Base-by-base conservation (phyloP, 2,888 invertebrate species). In the Penaeus monodon region DNA sequence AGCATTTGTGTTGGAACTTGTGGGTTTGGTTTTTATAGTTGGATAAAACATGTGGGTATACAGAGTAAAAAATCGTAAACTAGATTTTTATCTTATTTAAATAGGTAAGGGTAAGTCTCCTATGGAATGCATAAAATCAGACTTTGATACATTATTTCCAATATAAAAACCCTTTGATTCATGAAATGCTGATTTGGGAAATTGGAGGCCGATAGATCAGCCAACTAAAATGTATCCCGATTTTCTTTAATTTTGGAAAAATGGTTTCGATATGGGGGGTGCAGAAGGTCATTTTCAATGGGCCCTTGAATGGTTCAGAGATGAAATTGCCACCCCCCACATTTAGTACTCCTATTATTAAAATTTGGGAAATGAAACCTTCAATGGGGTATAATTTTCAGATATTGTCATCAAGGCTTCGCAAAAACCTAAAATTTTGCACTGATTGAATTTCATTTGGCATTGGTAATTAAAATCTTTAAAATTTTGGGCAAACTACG, bases 251-350 rank as follows among this genome's bases (percentile, higher is more conserved):
- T 27, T 79, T 29, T 27, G 63, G 17, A 27, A 29, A 27, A 29
- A 79, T 12, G 4, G 64, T 27, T 20, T 79, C 63, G 2, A 64
- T 64, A 27, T 79, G 33, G 2, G 64, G 64, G 10, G 63, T n/a
- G 63, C 63, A 57, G 63, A 79, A 20, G 29, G 20, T 29, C 1
- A 79, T 2, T 20, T 63, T n/a, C n/a, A n/a, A n/a, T n/a, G n/a
- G n/a, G n/a, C n/a, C n/a, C n/a, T n/a, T n/a, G n/a, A n/a, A n/a
- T n/a, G n/a, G n/a, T n/a, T n/a, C n/a, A n/a, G n/a, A n/a, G n/a
- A n/a, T n/a, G n/a, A 79, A 2, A 79, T 27, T 14, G 29, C 64
- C 22, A 79, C n/a, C n/a, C 78, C 79, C 79, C 64, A 79, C 79
- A 63, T 4, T 27, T 33, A 20, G 79, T 79, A 29, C 3, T 27